phyloP scores from a whole-genome alignment of 1,140 invertebrate species.

The Lamellibrachia luymesi region DNA sequence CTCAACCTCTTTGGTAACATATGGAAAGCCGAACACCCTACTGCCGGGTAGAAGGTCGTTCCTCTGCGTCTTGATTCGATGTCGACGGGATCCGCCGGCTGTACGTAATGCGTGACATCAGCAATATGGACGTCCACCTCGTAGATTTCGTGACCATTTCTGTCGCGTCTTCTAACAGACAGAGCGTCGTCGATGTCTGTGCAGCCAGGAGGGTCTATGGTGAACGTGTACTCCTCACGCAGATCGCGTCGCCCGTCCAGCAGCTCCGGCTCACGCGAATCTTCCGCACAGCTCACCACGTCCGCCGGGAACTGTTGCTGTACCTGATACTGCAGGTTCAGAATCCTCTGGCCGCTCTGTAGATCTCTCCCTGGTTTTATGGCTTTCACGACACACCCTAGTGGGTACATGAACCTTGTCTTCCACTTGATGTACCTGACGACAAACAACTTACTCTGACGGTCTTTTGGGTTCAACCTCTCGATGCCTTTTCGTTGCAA shows the following conservation, averaged over 20 bases:
- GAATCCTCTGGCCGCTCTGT: conserved; percentile 34
- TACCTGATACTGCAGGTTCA: no score
- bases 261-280: no score
- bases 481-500: conserved; percentile 40
- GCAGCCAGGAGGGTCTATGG: conserved; percentile 92
- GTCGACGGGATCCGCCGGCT: no score
- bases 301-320: conserved; percentile 25
- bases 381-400: conserved; percentile 46
- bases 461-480: conserved; percentile 33
- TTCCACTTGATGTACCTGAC: no score
- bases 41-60: conserved; percentile 36
- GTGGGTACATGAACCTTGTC: conserved; percentile 31
- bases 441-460: no score
- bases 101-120: no score
- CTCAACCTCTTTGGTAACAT: conserved; percentile 54
- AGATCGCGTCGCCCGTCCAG: no score
- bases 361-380: conserved; percentile 35
- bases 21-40: conserved; percentile 41
- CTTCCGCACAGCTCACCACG: no score
- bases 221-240: no score
- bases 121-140: no score
- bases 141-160: no score
- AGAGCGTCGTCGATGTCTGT: conserved; percentile 97
- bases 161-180: conserved; percentile 61
- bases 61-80: conserved; percentile 42